phyloP scores from a whole-genome alignment of 2,113 vertebrate genomes.

The Xiphophorus couchianus region DNA sequence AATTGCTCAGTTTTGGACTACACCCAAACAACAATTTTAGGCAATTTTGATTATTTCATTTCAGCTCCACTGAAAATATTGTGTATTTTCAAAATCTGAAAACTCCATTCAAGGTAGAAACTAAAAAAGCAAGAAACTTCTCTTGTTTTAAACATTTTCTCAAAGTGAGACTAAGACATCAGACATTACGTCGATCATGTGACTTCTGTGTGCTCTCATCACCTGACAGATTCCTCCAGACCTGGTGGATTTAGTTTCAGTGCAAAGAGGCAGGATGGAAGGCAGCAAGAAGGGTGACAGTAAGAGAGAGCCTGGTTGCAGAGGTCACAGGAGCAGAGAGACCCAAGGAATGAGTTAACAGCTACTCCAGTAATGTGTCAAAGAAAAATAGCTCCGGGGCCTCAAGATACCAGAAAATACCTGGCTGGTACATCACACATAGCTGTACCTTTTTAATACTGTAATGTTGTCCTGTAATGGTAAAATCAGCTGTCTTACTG shows the following conservation, averaged over 20 bases:
- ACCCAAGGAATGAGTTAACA: slow-evolving; percentile 35
- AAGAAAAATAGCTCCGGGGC: slow-evolving; percentile 57
- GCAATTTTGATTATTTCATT: not conserved
- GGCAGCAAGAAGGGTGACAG: slow-evolving; percentile 8
- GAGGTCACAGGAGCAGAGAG: slow-evolving; percentile 43
- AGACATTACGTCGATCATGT: slow-evolving; percentile 6
- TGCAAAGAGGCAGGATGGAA: slow-evolving; percentile 19
- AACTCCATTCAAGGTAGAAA: not conserved
- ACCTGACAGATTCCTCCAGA: slow-evolving; percentile 46
- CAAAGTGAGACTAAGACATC: slow-evolving; percentile 5
- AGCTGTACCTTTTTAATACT: not conserved
- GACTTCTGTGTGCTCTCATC: slow-evolving; percentile 28
- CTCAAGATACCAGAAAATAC: slow-evolving; percentile 50
- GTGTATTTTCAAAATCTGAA: not conserved
- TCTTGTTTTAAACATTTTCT: slow-evolving; percentile 8
- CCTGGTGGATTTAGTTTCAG: slow-evolving; percentile 53
- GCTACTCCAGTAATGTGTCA: slow-evolving; percentile 41
- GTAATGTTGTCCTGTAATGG: not conserved
- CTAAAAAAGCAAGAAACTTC: not conserved
- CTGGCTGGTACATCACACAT: slow-evolving; percentile 22
- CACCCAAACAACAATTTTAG: not conserved
- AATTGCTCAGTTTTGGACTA: not conserved
- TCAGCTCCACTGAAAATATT: not conserved
- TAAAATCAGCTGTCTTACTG: slow-evolving; percentile 6
- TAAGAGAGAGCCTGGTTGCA: slow-evolving; percentile 48